phyloP scores from a whole-genome alignment of 2,113 vertebrate species.

The Pipa parva region DNA sequence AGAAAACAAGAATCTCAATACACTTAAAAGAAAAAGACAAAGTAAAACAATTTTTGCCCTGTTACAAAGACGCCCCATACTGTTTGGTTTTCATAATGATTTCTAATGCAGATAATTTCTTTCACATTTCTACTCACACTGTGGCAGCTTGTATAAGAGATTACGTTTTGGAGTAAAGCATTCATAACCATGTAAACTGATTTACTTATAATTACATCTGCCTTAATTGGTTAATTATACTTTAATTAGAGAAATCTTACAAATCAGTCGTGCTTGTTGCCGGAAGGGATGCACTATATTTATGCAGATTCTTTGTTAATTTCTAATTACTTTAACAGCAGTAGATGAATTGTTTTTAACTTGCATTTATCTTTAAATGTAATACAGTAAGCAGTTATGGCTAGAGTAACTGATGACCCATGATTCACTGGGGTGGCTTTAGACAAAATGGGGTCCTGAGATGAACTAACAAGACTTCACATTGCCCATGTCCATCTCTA shows the following conservation, averaged over 20 bases:
- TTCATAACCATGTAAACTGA: constrained; percentile 23
- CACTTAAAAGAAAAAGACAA: no score
- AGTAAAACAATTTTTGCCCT: no score
- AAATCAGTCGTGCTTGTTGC: constrained; percentile 29
- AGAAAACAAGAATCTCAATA: no score
- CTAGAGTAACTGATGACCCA: no score
- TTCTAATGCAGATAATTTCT: no score
- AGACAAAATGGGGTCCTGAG: no score
- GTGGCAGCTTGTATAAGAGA: constrained; percentile 26
- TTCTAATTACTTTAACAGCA: constrained; percentile 26
- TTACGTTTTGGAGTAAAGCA: constrained; percentile 25
- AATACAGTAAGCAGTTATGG: no score
- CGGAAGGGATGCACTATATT: constrained; percentile 23
- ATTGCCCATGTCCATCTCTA: no score
- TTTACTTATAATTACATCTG: constrained; percentile 31
- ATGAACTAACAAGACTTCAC: no score
- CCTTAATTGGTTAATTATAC: constrained; percentile 40
- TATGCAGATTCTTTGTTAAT: constrained; percentile 27
- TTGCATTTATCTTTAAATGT: constrained; percentile 4
- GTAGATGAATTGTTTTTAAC: not conserved
- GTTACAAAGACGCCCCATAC: no score
- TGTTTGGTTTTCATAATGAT: no score
- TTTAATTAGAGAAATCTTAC: constrained; percentile 35
- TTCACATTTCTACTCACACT: not conserved
- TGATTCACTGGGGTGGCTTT: no score